Conservation (phyloP, 2,797 vertebrate genomes). For the Paratrypauchen microcephalus region DNA sequence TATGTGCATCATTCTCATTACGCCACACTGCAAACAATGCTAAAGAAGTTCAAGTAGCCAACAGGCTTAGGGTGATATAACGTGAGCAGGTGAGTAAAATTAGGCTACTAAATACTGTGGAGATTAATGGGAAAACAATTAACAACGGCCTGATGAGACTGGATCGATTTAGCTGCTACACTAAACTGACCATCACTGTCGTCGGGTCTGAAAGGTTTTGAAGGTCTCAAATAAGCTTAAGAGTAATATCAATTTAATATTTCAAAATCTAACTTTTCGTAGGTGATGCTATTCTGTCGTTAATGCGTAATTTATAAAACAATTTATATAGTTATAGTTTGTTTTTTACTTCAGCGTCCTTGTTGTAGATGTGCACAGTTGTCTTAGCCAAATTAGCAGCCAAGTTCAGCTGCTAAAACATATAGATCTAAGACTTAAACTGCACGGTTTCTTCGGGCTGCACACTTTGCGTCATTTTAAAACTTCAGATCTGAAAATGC, state of each 20-base stretch:
- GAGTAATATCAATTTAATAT: background rate
- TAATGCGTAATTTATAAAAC: background rate
- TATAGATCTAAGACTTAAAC: no score
- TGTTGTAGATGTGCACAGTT: background rate
- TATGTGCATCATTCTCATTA: background rate
- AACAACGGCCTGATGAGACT: background rate
- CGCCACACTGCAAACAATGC: background rate
- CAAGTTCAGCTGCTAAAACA: background rate
- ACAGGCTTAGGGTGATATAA: background rate
- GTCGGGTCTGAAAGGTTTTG: background rate
- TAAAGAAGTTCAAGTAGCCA: background rate
- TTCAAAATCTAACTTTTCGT: background rate
- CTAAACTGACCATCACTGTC: background rate
- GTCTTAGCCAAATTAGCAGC: slow-evolving; percentile 1
- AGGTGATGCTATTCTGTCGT: background rate
- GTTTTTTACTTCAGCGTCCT: background rate
- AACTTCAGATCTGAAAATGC: fast-evolving
- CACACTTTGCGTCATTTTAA: no score
- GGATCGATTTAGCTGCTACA: background rate
- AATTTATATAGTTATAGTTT: background rate
- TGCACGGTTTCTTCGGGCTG: background rate
- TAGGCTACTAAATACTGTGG: background rate
- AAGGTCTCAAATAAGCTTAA: no score
- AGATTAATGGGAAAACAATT: background rate
- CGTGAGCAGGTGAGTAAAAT: background rate